phyloP scores from a whole-genome alignment of 2,888 invertebrate species.

The Agapostemon virescens region DNA sequence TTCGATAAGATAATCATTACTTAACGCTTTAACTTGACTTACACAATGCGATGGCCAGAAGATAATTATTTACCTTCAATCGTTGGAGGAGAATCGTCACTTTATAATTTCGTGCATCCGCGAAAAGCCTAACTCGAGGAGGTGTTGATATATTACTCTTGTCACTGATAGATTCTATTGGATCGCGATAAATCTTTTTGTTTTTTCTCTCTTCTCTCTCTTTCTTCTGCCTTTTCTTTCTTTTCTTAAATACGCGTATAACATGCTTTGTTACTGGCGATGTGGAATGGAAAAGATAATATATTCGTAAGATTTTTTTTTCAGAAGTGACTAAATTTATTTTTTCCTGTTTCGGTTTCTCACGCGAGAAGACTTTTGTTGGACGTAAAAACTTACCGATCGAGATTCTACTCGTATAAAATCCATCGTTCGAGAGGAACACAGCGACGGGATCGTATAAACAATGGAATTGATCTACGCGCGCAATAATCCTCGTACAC shows the following conservation, averaged over 20 bases:
- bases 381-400: constrained; percentile 5
- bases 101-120: constrained; percentile 12
- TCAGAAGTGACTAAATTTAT: constrained; percentile 45
- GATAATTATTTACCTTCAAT: not conserved
- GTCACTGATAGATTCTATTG: constrained; percentile 20
- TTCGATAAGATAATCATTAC: constrained; percentile 39
- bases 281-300: constrained; percentile 49
- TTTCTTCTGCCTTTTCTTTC: constrained; percentile 3
- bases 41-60: not conserved
- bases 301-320: constrained; percentile 48
- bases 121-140: constrained; percentile 13
- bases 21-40: constrained; percentile 41
- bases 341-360: constrained; percentile 33
- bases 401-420: constrained; percentile 24
- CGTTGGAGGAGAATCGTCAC: constrained; percentile 7
- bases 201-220: not conserved
- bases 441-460: constrained; percentile 9
- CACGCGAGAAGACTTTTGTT: not conserved
- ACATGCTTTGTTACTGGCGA: constrained; percentile 46
- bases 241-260: constrained; percentile 29
- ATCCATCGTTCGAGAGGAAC: constrained; percentile 12
- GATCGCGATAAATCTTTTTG: not conserved
- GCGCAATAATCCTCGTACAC: constrained; percentile 2
- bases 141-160: constrained; percentile 28
- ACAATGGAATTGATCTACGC: constrained; percentile 19